Conservation (phyloP, 2,113 vertebrate genomes). For the Ochotona curzoniae region DNA sequence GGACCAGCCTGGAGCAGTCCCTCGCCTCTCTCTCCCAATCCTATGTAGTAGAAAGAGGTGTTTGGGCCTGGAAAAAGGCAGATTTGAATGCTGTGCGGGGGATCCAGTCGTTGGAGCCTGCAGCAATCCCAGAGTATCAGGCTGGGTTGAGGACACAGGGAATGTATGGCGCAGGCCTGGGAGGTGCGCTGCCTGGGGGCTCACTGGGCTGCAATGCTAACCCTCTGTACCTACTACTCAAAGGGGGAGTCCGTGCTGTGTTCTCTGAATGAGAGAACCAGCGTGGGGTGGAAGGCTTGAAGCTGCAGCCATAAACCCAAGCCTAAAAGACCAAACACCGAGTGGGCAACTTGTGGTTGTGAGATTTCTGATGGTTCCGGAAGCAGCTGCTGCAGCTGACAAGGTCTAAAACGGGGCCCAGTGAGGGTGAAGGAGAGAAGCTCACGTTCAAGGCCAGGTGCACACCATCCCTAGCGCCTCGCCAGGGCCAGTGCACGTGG, state of each 20-base stretch:
- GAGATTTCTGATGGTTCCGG: background rate
- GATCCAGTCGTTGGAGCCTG: background rate
- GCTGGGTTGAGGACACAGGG: background rate
- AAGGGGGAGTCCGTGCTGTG: background rate
- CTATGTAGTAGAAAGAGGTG: background rate
- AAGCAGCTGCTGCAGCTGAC: too few species aligned
- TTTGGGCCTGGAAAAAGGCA: background rate
- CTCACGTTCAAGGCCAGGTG: too few species aligned
- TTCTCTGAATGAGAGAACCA: background rate
- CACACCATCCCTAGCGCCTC: too few species aligned
- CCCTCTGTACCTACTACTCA: background rate
- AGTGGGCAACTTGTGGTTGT: background rate
- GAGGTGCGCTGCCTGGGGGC: rapidly evolving
- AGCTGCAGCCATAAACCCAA: background rate
- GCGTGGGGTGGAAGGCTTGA: background rate
- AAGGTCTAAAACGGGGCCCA: background rate
- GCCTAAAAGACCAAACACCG: background rate
- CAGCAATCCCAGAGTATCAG: background rate
- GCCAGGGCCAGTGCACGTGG: too few species aligned
- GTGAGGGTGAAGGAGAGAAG: background rate
- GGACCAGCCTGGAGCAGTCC: background rate
- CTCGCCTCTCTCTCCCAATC: rapidly evolving
- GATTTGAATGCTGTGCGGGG: background rate
- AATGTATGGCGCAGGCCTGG: rapidly evolving
- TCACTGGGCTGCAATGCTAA: background rate